These are phyloP conservation scores for Psittacula echo DNA, from an alignment of 2,797 vertebrate species.

Conservation along the genomic window DNA sequence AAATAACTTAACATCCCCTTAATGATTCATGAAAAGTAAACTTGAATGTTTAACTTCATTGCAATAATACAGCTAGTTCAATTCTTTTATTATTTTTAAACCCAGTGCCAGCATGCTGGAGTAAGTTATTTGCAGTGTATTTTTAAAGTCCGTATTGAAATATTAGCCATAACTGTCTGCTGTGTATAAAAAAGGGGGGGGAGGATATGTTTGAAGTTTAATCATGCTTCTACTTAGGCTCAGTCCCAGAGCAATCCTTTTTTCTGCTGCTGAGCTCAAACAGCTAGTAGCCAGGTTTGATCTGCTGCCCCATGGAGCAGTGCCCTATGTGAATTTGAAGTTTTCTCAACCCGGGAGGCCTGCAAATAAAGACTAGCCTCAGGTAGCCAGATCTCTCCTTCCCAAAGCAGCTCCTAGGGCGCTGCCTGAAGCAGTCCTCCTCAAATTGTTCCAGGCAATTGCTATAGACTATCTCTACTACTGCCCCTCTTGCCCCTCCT, in stretches of 20 bases:
- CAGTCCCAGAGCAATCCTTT: slow-evolving; percentile 87
- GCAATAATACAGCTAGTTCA: slow-evolving; percentile 5
- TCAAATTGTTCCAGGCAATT: slow-evolving; percentile 73
- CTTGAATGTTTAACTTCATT: background rate
- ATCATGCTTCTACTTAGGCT: slow-evolving; percentile 86
- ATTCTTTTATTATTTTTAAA: slow-evolving; percentile 45
- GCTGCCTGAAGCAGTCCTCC: slow-evolving; percentile 78
- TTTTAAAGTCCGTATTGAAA: slow-evolving; percentile 72
- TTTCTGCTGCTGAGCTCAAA: slow-evolving; percentile 87
- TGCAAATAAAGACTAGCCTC: slow-evolving; percentile 76
- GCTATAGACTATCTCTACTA: slow-evolving; percentile 38
- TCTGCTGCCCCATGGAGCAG: slow-evolving; percentile 85
- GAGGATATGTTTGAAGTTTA: slow-evolving; percentile 85
- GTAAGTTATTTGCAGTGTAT: slow-evolving; percentile 70
- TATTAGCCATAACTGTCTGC: slow-evolving; percentile 75
- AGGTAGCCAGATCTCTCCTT: slow-evolving; percentile 76
- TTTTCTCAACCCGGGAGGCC: slow-evolving; percentile 77
- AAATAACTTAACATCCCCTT: slow-evolving; percentile 5
- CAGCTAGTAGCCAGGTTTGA: slow-evolving; percentile 90
- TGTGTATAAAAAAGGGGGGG: slow-evolving; percentile 45
- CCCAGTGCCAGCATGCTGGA: background rate
- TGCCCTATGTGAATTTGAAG: slow-evolving; percentile 83
- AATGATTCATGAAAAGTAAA: slow-evolving; percentile 43
- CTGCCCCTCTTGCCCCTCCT: slow-evolving; percentile 34
- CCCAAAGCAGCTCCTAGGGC: slow-evolving; percentile 79